These are phyloP conservation scores for Siphonodentalium dalli DNA, from an alignment of 2,888 invertebrate genomes.

Conservation along the genomic window DNA sequence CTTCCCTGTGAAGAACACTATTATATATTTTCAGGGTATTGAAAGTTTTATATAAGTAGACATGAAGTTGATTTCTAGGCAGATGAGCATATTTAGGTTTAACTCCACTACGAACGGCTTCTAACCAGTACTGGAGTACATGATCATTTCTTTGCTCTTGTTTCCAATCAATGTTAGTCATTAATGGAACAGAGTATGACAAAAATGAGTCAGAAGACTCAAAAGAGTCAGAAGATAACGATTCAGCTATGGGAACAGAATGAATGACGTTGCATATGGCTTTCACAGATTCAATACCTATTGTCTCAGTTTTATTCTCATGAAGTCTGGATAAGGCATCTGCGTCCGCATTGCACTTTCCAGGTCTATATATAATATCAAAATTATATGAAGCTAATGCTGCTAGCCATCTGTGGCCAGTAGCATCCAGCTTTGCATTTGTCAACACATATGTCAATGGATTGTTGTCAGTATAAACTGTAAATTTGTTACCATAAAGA, in stretches of 20 bases:
- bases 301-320: neutral
- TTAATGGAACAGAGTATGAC: too few relatives aligned
- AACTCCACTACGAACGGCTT: too few relatives aligned
- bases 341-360: constrained; percentile 27
- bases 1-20: constrained; percentile 11
- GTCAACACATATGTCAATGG: constrained; percentile 29
- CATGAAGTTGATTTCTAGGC: too few relatives aligned
- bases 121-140: constrained; percentile 1
- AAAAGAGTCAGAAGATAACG: neutral
- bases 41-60: constrained; percentile 10
- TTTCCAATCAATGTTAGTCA: constrained; percentile 2
- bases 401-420: constrained; percentile 30
- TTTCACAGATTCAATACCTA: constrained; percentile 5
- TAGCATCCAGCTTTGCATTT: constrained; percentile 27
- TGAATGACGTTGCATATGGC: constrained; percentile 1
- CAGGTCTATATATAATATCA: constrained; percentile 27
- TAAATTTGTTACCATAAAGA: constrained; percentile 17
- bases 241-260: neutral
- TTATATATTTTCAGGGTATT: constrained; percentile 2
- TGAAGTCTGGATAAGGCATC: constrained; percentile 32
- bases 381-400: constrained; percentile 24
- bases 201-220: too few relatives aligned
- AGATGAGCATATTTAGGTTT: too few relatives aligned
- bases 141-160: constrained; percentile 5
- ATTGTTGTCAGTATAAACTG: constrained; percentile 29